Percentiles rank a stretch among this genome's conserved stretches.
phyloP scores from a whole-genome alignment of 2,113 vertebrate genomes.

The Stomatorhinus ivindoensis region DNA sequence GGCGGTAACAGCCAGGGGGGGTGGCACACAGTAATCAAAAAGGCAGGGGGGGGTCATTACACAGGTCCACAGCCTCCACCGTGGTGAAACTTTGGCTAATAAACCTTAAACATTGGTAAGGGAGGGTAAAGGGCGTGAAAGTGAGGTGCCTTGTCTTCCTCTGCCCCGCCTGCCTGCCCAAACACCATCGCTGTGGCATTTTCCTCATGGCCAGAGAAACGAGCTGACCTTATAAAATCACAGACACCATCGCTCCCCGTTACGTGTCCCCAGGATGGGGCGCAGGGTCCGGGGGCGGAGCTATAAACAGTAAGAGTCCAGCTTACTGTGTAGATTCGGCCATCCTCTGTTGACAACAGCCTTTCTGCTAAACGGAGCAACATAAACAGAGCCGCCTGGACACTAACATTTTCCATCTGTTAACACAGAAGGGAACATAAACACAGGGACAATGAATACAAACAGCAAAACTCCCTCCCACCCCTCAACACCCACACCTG shows the following conservation, averaged over 20 bases:
- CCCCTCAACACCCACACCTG: not conserved
- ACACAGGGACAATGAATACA: not conserved
- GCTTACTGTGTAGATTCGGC: constrained; percentile 17
- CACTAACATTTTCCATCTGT: constrained; percentile 26
- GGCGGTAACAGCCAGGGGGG: not conserved
- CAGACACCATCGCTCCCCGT: not conserved
- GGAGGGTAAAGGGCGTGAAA: not conserved
- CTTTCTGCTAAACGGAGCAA: constrained; percentile 22
- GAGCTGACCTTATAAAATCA: not conserved
- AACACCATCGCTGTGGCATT: not conserved
- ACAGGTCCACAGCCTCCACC: not conserved
- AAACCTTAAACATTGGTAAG: not conserved
- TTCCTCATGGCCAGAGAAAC: not conserved
- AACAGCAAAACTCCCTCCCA: not conserved
- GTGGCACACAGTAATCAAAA: not conserved
- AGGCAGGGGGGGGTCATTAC: constrained; percentile 1
- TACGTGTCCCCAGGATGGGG: not conserved
- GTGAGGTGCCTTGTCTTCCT: not conserved
- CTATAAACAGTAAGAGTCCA: constrained; percentile 10
- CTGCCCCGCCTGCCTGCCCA: not conserved
- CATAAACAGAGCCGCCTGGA: constrained; percentile 23
- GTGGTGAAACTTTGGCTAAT: constrained; percentile 1
- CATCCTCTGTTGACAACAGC: constrained; percentile 24
- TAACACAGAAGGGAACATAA: constrained; percentile 7
- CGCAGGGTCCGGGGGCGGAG: not conserved